Conservation (phyloP, 2,888 invertebrate genomes). For the Drosophila parthenogenetica region DNA sequence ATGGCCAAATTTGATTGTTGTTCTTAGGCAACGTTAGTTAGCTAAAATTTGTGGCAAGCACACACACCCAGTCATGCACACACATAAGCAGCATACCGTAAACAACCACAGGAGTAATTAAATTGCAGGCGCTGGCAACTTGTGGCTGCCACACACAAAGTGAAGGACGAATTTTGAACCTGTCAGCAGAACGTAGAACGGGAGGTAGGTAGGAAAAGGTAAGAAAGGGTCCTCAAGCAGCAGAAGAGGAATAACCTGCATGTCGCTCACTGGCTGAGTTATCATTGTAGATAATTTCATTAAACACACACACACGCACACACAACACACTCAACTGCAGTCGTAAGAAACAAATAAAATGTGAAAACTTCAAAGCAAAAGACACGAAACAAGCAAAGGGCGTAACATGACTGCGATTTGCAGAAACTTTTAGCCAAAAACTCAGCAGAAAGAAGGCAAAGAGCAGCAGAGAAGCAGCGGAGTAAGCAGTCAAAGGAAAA, state of each 20-base stretch:
- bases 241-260: conserved; percentile 22
- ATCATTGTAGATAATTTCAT: conserved; percentile 74
- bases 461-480: background rate
- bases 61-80: background rate
- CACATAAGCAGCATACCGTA: background rate
- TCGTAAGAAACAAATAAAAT: conserved; percentile 66
- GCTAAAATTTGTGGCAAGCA: conserved; percentile 40
- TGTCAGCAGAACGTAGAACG: conserved; percentile 21
- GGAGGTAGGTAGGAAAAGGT: background rate
- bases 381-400: conserved; percentile 70
- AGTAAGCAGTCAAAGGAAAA: too few relatives aligned
- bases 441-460: background rate
- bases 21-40: conserved; percentile 12
- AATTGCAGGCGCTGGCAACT: conserved; percentile 63
- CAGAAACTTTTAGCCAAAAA: conserved; percentile 12
- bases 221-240: background rate
- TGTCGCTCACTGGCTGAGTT: conserved; percentile 41
- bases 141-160: conserved; percentile 37
- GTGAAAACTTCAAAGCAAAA: conserved; percentile 53
- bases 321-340: conserved; percentile 46
- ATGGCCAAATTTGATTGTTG: conserved; percentile 41
- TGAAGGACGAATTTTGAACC: conserved; percentile 76
- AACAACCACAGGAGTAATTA: conserved; percentile 71
- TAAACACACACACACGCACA: conserved; percentile 35
- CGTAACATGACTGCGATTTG: conserved; percentile 57